Percentiles rank a stretch among this genome's conserved stretches.
Conservation (phyloP, 1,140 invertebrate genomes). For the Cyclina sinensis region DNA sequence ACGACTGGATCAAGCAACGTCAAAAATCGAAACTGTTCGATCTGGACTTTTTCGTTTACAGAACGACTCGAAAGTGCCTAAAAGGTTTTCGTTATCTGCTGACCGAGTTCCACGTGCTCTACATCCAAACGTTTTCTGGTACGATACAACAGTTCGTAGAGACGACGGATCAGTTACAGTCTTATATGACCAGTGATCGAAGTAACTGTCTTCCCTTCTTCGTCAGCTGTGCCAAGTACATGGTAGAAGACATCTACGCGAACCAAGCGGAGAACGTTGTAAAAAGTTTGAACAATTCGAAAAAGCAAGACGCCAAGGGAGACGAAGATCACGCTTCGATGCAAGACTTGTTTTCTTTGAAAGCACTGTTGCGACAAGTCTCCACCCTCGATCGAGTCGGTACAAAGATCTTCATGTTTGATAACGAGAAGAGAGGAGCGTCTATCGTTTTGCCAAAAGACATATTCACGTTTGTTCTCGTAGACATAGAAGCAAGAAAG, state of each 20-base stretch:
- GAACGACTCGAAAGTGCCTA: background rate
- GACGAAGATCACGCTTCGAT: background rate
- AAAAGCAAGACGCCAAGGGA: background rate
- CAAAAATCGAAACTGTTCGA: background rate
- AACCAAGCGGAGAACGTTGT: background rate
- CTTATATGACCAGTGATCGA: background rate
- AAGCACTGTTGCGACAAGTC: background rate
- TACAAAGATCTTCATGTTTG: background rate
- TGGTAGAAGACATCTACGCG: background rate
- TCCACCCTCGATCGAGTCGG: background rate
- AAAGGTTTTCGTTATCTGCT: background rate
- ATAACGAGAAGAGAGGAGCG: background rate
- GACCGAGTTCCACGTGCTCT: background rate
- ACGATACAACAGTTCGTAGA: conserved; percentile 27
- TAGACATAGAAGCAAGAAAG: background rate
- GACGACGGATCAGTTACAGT: background rate
- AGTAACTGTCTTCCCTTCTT: background rate
- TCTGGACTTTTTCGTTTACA: background rate
- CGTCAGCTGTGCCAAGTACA: conserved; percentile 3
- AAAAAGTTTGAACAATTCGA: background rate
- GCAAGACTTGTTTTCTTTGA: background rate
- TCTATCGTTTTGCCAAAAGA: background rate
- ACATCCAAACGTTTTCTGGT: background rate
- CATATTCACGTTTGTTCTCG: background rate
- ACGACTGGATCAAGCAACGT: background rate